A percentile compares a stretch with the other conserved stretches of the same genome.
Evolutionary conservation across 2,888 invertebrate genomes (phyloP).

Genomic region (Drosophila seclusa): DNA sequence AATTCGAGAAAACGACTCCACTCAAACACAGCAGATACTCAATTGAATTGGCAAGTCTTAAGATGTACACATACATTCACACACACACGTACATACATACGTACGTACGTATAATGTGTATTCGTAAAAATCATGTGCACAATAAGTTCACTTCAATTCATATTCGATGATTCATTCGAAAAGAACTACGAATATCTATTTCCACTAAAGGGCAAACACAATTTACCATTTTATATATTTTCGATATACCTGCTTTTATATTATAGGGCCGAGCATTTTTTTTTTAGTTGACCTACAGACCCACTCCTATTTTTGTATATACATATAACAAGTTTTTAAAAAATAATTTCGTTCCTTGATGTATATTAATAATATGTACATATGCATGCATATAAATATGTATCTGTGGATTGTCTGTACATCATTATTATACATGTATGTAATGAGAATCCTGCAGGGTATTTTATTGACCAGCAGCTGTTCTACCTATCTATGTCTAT

Average conservation of each 20-base stretch:
- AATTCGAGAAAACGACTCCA: slow-evolving; percentile 1
- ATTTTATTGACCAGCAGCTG: background rate
- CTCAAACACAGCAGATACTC: slow-evolving; percentile 9
- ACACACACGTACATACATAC: background rate
- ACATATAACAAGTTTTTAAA: background rate
- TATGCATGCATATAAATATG: background rate
- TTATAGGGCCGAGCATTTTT: background rate
- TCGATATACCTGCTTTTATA: background rate
- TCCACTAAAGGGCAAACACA: background rate
- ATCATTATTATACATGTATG: background rate
- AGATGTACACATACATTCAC: background rate
- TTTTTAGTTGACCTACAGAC: background rate
- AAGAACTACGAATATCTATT: background rate
- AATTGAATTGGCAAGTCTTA: slow-evolving; percentile 29
- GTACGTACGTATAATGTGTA: background rate
- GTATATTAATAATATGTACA: background rate
- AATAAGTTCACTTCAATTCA: background rate
- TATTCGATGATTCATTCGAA: slow-evolving; percentile 12
- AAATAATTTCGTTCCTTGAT: no score
- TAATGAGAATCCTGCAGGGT: background rate
- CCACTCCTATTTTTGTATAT: background rate
- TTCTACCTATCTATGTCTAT: background rate
- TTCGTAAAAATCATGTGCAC: background rate
- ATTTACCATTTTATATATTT: background rate
- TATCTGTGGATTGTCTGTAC: background rate